These are phyloP conservation scores for Listrodromus nycthemerus DNA, from an alignment of 2,888 invertebrate species.

Conservation along the genomic window DNA sequence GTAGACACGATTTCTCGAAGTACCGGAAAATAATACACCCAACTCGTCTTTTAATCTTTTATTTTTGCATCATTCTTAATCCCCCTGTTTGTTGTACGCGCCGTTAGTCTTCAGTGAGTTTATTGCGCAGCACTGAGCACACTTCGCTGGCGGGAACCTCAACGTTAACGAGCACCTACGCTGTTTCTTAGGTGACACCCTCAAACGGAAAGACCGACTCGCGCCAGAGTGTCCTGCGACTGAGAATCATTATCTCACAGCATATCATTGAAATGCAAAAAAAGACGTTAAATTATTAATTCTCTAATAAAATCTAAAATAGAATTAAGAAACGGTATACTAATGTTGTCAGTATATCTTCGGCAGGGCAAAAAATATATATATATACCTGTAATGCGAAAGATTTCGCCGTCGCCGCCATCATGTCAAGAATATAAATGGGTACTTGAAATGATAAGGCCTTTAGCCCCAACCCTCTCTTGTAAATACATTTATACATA, in stretches of 20 bases:
- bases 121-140: conserved; percentile 50
- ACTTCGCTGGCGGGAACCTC: conserved; percentile 50
- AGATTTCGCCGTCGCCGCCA: no score
- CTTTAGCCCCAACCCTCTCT: no score
- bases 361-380: background rate
- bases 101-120: conserved; percentile 38
- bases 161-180: conserved; percentile 66
- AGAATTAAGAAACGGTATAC: background rate
- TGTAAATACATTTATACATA: background rate
- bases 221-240: conserved; percentile 14
- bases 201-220: conserved; percentile 52
- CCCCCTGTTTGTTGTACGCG: conserved; percentile 46
- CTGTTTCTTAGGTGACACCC: conserved; percentile 60
- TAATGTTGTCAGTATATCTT: background rate
- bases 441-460: no score
- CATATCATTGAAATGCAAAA: background rate
- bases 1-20: conserved; percentile 76
- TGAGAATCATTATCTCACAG: background rate
- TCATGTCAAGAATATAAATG: no score
- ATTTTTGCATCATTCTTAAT: conserved; percentile 5
- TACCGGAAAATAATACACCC: conserved; percentile 75
- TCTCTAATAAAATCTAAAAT: background rate
- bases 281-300: background rate
- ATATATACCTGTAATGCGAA: no score
- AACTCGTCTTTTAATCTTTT: conserved; percentile 57